Evolutionary conservation across 92 coral and sea anemone species (phyloP), one percentile per base, ranked within the genome.

Genomic region (Phenganax stokvisi): DNA sequence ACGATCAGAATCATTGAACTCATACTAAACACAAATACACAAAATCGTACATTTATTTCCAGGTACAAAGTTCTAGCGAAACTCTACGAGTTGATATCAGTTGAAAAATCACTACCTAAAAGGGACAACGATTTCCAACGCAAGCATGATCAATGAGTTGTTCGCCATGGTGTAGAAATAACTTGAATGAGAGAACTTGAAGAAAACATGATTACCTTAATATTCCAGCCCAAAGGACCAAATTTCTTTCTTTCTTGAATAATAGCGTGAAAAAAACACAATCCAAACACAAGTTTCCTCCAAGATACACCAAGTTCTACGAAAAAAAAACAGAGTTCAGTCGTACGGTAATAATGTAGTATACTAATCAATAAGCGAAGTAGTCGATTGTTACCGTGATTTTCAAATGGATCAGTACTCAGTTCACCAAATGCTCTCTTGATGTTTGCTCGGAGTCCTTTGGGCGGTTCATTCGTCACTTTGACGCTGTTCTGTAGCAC

Each of bases 171-270:
- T 30, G 12, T 11, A 16, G 37, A 9, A 31, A 11, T 13, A 27
- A 54, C 51, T 51, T 10, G 11, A 15, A 17, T 20, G 28, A 37
- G 9, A 15, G 11, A 20, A 8, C 16, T 10, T 28, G 0, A 30
- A 0, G 13, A 61, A 64, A 64, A 44, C 9, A n/a, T 37, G 13
- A 75, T 75, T 47, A 90, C 94, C 88, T 94, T 94, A 66, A 94
- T 94, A 76, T 94, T 94, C 98, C 98, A 94, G 13, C 98, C 98
- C 54, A 94, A 89, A 0, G 98, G 98, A 29, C 98, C 98, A 82
- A 94, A 94, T 85, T 94, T 94, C 92, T 94, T 94, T 60, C 98
- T 85, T 77, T 94, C 98, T 80, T 94, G 98, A 74, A 94, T 94
- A 57, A 94, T 94, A 79, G 98, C 97, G 60, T 94, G 98, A 86